Evolutionary conservation across 2,113 vertebrate species (phyloP), one percentile per base, ranked within the genome.

Genomic region (Lutjanus erythropterus): DNA sequence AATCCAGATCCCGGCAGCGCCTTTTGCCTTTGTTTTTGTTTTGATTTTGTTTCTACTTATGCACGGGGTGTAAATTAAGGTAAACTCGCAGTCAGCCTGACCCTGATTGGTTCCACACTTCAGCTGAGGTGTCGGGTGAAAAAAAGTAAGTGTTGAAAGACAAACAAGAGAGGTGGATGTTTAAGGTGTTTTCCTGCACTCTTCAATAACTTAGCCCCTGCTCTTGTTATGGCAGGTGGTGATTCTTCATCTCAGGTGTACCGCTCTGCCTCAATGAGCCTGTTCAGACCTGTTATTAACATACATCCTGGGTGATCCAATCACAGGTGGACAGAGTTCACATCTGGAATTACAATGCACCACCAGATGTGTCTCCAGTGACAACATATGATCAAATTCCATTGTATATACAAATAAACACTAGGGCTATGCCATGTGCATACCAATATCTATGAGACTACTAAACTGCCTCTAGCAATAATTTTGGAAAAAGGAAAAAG

Each of bases 1-100:
- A 90, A 92, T 92, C 89, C 88, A 59, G 65, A 70, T 81, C 71
- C 69, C 31, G 42, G 53, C 82, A 33, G 66, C n/a, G 49, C 58
- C 78, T 75, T 80, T 84, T 27, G 53, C 60, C 44, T 74, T 80
- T 76, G 70, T 67, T 86, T 81, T 80, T 80, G 80, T 87, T 91
- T 88, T 86, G 69, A 83, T 88, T 88, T 67, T 33, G 65, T 71
- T 71, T 85, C 64, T 67, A n/a, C 81, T 75, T 72, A 82, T 66
- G 77, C 47, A 23, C 46, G 2, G 69, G 62, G 71, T 74, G 78
- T 84, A 87, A 89, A 90, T 85, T 50, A 66, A 82, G 71, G 65
- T 41, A 47, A 71, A 81, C 71, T 21, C 14, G 47, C 73, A 53
- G 71, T 59, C 62, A 25, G 75, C 67, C 71, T 84, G 85, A 90